Conservation (phyloP, 2,113 vertebrate genomes). For the Loxodonta africana region DNA sequence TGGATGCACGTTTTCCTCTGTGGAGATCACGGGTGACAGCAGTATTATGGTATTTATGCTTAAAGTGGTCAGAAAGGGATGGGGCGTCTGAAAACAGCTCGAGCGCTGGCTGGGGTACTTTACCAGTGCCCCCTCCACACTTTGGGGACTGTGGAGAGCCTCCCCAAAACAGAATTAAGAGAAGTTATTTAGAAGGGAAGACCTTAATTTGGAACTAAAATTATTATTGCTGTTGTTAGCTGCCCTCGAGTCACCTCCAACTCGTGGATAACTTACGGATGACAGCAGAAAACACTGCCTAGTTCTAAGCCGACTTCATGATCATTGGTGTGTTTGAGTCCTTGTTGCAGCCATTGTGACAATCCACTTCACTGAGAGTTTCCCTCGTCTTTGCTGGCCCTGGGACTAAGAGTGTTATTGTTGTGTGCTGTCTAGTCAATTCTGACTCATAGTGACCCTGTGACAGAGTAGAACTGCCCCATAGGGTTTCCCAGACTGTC, state of each 20-base stretch:
- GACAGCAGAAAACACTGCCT: not conserved
- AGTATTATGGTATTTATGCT: not conserved
- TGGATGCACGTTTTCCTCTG: not conserved
- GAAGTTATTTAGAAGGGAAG: conserved; percentile 2
- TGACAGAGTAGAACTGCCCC: not conserved
- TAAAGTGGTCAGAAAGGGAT: not conserved
- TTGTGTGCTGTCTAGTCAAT: not conserved
- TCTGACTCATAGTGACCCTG: not conserved
- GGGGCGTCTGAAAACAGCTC: not conserved
- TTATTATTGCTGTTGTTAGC: no score
- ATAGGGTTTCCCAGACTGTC: not conserved
- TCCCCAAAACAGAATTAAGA: not conserved
- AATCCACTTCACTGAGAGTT: not conserved
- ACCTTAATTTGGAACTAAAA: not conserved
- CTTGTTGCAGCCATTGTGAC: not conserved
- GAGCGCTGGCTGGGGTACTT: not conserved
- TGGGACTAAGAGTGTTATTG: not conserved
- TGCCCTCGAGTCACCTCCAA: not conserved
- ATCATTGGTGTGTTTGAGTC: not conserved
- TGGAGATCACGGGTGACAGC: not conserved
- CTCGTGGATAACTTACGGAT: no score
- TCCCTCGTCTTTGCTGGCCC: no score
- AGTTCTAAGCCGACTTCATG: not conserved
- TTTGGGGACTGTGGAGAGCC: not conserved
- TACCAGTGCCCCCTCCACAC: not conserved